A percentile compares a stretch with the other conserved stretches of the same genome.
These are phyloP conservation scores for Balearica regulorum DNA, from an alignment of 2,797 vertebrate species.

Conservation along the genomic window DNA sequence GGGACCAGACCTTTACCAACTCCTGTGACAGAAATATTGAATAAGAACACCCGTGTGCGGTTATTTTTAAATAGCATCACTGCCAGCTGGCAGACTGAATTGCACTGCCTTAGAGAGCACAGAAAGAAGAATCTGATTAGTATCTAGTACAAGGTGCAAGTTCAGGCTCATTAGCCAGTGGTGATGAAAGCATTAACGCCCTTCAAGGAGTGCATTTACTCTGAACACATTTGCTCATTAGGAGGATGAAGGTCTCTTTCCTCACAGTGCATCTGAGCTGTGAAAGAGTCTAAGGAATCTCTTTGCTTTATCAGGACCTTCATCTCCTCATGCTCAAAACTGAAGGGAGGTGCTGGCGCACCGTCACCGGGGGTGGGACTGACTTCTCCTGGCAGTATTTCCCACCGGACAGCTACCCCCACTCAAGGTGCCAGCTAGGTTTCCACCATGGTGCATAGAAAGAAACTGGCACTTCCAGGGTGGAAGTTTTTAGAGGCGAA, in stretches of 20 bases:
- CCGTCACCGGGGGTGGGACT: neutral
- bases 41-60: neutral
- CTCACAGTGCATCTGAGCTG: neutral
- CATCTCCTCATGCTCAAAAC: neutral
- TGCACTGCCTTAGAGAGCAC: neutral
- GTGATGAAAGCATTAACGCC: constrained; percentile 52
- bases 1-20: neutral
- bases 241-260: constrained; percentile 14
- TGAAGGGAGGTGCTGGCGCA: neutral
- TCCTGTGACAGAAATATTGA: constrained; percentile 23
- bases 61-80: constrained; percentile 26
- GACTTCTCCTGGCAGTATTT: neutral
- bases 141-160: constrained; percentile 49
- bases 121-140: constrained; percentile 47
- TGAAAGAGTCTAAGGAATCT: neutral
- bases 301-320: neutral
- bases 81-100: neutral
- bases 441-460: neutral
- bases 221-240: constrained; percentile 34
- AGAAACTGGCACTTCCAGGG: neutral
- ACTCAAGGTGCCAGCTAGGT: neutral
- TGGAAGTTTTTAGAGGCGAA: neutral
- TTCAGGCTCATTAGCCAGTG: constrained; percentile 61
- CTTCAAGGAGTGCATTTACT: constrained; percentile 7
- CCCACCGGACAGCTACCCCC: neutral